Conservation (phyloP, 2,797 vertebrate species). For the Pipistrellus kuhlii region DNA sequence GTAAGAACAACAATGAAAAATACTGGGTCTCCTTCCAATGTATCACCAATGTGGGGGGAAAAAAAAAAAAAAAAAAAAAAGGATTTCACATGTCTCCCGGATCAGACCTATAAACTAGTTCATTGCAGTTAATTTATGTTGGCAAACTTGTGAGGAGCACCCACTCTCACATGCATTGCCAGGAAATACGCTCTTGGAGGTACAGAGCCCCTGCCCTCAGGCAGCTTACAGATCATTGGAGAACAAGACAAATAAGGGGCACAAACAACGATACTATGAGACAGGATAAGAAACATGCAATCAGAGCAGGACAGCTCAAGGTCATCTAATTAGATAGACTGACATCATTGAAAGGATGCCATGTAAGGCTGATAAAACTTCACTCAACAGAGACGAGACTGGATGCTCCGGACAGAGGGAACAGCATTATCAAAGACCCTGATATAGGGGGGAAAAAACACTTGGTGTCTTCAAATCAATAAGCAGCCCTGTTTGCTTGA, state of each 20-base stretch:
- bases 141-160: neutral
- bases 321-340: neutral
- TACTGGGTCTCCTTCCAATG: slow-evolving; percentile 8
- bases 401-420: neutral
- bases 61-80: slow-evolving; percentile 43
- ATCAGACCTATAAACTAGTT: neutral
- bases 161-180: neutral
- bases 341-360: neutral
- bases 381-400: neutral
- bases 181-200: neutral
- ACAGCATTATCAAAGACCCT: neutral
- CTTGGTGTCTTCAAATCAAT: neutral
- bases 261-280: neutral
- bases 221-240: neutral
- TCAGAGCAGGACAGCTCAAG: neutral
- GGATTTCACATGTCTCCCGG: neutral
- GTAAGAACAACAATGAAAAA: slow-evolving; percentile 47
- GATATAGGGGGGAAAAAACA: neutral
- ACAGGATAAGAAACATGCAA: neutral
- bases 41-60: neutral
- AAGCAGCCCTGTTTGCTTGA: neutral
- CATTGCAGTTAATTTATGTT: slow-evolving; percentile 53
- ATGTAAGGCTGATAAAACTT: neutral
- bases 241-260: neutral
- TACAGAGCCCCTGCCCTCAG: neutral